Conservation (phyloP, 35 echinoderm and acorn worm species). For the Amphiura filiformis region DNA sequence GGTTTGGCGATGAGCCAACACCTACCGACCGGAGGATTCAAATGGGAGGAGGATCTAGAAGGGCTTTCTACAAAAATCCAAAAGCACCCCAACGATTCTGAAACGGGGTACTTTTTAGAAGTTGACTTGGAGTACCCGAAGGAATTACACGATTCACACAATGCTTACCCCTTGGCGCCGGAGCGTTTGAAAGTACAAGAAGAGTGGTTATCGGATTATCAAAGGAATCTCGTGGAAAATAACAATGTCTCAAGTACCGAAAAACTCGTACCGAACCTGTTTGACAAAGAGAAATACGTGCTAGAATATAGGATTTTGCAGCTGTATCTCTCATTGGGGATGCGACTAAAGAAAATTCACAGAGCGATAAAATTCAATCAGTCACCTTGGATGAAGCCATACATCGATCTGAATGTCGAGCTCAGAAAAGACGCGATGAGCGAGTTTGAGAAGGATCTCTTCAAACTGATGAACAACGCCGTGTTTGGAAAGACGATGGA, state of each 20-base stretch:
- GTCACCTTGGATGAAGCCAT: not conserved
- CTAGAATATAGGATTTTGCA: not conserved
- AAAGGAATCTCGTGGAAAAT: too few relatives aligned
- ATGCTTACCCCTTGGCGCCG: too few relatives aligned
- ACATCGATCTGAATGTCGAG: not conserved
- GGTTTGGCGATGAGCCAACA: too few relatives aligned
- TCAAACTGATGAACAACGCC: not conserved
- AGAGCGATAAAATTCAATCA: not conserved
- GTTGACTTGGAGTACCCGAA: too few relatives aligned
- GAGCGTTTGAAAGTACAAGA: too few relatives aligned
- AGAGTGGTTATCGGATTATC: too few relatives aligned
- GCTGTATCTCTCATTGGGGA: not conserved
- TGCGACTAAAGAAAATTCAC: not conserved
- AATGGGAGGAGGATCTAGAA: not conserved
- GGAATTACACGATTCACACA: too few relatives aligned
- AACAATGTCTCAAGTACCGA: too few relatives aligned
- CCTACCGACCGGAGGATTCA: not conserved
- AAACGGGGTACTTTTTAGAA: not conserved
- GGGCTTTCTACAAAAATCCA: too few relatives aligned
- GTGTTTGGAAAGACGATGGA: conserved; percentile 23
- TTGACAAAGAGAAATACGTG: not conserved
- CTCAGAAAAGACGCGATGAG: not conserved
- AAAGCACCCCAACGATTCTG: too few relatives aligned
- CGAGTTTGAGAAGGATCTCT: conserved; percentile 27
- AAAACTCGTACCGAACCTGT: not conserved